A percentile compares a stretch with the other conserved stretches of the same genome.
These are phyloP conservation scores for Oscheius sp. DNA, from an alignment of 2,888 invertebrate genomes.

Conservation along the genomic window DNA sequence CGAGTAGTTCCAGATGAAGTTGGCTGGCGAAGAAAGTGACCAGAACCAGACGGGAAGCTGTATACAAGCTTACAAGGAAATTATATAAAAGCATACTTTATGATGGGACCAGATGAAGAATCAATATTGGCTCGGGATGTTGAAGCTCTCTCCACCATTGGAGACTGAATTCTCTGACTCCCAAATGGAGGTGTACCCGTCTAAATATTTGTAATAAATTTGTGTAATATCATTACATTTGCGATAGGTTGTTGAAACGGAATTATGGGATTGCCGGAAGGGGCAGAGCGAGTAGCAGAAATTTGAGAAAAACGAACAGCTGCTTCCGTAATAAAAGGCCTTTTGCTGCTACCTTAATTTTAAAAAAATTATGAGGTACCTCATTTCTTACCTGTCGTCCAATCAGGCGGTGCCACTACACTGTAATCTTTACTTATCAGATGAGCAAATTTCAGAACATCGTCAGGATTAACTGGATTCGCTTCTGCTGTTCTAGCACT, in stretches of 20 bases:
- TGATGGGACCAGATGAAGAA: conserved; percentile 3
- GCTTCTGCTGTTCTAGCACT: too few species aligned
- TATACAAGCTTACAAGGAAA: not conserved
- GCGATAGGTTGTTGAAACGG: conserved; percentile 17
- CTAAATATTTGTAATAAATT: conserved; percentile 9
- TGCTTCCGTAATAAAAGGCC: conserved; percentile 68
- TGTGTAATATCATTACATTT: not conserved
- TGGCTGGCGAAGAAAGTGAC: too few species aligned
- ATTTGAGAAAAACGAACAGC: conserved; percentile 55
- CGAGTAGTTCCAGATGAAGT: not conserved
- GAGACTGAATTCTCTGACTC: conserved; percentile 5
- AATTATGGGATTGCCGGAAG: conserved; percentile 18
- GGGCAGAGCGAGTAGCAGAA: conserved; percentile 32
- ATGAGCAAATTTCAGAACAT: conserved; percentile 61
- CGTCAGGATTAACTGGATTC: conserved; percentile 59
- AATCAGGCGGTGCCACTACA: conserved; percentile 59
- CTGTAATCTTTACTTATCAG: conserved; percentile 62
- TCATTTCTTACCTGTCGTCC: conserved; percentile 51
- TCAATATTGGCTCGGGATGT: not conserved
- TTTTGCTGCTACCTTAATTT: conserved; percentile 56
- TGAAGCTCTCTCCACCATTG: too few species aligned
- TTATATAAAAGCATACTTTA: not conserved
- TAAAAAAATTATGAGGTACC: not conserved
- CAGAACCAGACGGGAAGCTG: too few species aligned
- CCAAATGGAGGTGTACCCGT: conserved; percentile 28